These are phyloP conservation scores for Pelochelys cantorii DNA, from an alignment of 2,797 vertebrate genomes.

Conservation along the genomic window DNA sequence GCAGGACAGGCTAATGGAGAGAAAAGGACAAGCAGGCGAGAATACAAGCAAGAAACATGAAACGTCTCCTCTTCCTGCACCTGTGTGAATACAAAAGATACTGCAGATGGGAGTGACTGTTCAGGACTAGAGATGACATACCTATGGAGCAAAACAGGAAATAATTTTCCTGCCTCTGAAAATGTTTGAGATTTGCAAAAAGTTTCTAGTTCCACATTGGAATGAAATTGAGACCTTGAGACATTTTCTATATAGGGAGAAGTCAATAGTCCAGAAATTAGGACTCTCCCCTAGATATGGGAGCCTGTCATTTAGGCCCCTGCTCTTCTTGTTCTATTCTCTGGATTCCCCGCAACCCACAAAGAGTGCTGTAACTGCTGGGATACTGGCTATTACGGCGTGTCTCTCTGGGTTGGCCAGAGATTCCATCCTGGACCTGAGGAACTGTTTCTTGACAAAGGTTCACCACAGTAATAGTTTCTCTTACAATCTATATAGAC, in stretches of 20 bases:
- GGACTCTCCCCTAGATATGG: background rate
- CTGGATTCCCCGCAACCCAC: background rate
- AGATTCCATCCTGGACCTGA: background rate
- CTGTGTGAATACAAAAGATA: background rate
- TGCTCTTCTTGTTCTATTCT: background rate
- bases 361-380: background rate
- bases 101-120: background rate
- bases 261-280: background rate
- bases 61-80: background rate
- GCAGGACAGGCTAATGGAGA: background rate
- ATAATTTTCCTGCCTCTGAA: background rate
- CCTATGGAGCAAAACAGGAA: background rate
- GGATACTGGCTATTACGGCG: background rate
- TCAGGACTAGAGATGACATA: background rate
- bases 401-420: background rate
- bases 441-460: background rate
- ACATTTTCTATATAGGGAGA: background rate
- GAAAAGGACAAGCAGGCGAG: background rate
- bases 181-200: background rate
- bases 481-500: background rate
- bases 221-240: background rate
- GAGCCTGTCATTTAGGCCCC: background rate
- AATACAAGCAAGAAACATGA: background rate
- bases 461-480: background rate
- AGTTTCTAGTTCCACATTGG: background rate